Percentiles rank a stretch among this genome's conserved stretches.
Conservation (phyloP, 2,888 invertebrate genomes). For the Plemyria rubiginata region DNA sequence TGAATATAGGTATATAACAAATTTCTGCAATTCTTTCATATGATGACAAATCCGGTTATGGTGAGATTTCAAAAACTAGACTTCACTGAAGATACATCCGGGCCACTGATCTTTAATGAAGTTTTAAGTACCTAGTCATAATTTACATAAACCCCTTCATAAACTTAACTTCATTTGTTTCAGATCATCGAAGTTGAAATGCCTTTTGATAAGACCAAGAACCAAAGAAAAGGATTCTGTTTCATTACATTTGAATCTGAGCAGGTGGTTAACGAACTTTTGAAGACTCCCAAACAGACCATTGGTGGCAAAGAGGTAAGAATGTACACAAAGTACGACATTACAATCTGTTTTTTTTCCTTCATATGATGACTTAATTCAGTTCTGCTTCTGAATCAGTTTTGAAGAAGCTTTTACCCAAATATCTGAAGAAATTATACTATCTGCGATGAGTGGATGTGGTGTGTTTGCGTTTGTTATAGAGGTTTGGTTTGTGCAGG, state of each 20-base stretch:
- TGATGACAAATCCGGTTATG: conserved; percentile 81
- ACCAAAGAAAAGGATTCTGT: conserved; percentile 98
- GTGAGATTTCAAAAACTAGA: conserved; percentile 75
- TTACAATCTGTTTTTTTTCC: neutral
- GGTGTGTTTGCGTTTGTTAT: neutral
- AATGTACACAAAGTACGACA: conserved; percentile 25
- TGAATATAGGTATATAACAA: neutral
- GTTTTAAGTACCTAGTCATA: neutral
- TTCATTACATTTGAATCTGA: conserved; percentile 99
- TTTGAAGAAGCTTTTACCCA: conserved; percentile 37
- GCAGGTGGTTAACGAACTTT: conserved; percentile 95
- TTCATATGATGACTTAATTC: conserved; percentile 38
- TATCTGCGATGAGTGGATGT: neutral
- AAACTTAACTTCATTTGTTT: conserved; percentile 47
- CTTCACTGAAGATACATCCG: conserved; percentile 72
- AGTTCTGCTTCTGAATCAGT: conserved; percentile 44
- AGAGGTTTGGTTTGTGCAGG: conserved; percentile 72
- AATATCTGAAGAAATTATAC: conserved; percentile 14
- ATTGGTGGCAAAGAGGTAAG: conserved; percentile 96
- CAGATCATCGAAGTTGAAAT: conserved; percentile 98
- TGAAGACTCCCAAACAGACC: conserved; percentile 96
- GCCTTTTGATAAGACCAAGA: conserved; percentile 98
- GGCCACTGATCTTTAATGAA: conserved; percentile 67
- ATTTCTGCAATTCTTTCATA: conserved; percentile 2
- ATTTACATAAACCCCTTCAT: neutral